A percentile compares a stretch with the other conserved stretches of the same genome.
Evolutionary conservation across 2,113 vertebrate species (phyloP).

Genomic region (Rhinichthys klamathensis): DNA sequence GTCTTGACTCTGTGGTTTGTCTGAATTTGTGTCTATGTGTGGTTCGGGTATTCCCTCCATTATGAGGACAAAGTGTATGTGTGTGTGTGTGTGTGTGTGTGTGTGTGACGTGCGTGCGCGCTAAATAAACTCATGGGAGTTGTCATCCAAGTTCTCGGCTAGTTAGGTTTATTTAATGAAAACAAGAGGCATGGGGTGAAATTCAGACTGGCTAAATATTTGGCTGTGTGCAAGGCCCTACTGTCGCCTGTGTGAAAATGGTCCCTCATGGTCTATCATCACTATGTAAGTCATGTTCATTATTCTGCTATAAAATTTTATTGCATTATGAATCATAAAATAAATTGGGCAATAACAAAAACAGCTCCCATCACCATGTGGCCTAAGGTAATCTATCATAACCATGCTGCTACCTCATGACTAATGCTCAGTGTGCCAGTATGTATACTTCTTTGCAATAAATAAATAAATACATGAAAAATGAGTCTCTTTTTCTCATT

Average conservation of each 20-base stretch:
- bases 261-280: conserved; percentile 6
- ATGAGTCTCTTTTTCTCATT: not conserved
- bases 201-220: conserved; percentile 14
- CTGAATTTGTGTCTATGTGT: not conserved
- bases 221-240: not conserved
- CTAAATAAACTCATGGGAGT: conserved; percentile 8
- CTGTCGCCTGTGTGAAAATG: conserved; percentile 5
- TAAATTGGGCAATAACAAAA: conserved; percentile 43
- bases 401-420: conserved; percentile 9
- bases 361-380: conserved; percentile 30
- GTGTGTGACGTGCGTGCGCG: not conserved
- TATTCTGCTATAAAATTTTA: conserved; percentile 43
- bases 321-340: conserved; percentile 41
- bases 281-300: conserved; percentile 38
- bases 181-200: conserved; percentile 13
- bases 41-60: too few species aligned
- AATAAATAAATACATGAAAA: conserved; percentile 4
- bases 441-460: not conserved
- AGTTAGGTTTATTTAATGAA: conserved; percentile 40
- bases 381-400: not conserved
- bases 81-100: not conserved
- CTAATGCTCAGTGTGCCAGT: not conserved
- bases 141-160: not conserved
- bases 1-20: conserved; percentile 5
- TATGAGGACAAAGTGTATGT: too few species aligned